Base-by-base conservation (phyloP, 2,888 invertebrate species). In the Ethmia dodecea region DNA sequence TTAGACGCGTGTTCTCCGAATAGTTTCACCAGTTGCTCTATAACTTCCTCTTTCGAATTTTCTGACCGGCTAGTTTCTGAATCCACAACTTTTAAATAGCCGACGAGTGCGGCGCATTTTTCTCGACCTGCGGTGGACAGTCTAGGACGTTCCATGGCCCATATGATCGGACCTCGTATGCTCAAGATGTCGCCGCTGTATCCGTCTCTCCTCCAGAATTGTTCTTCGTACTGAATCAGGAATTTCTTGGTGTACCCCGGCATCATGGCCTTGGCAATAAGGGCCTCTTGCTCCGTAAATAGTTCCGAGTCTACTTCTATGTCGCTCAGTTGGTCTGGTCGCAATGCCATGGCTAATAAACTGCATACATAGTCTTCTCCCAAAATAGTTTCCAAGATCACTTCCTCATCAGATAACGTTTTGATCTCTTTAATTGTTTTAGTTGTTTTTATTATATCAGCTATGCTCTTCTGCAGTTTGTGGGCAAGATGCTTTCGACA, bases 181-280 rank as follows among this genome's bases (percentile, higher is more conserved):
- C 86, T 86, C 2, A 86, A 57, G 35, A 86, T 81, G 31, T 86
- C 84, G 1, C 86, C 86, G 39, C 79, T 86, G 32, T 65, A 83
- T 0, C 86, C 86, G 20, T 60, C 55, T 5, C 43, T 43, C 27
- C 58, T 60, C 86, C 86, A 86, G 48, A 86, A 80, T 31, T 65
- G 67, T 0, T 68, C 61, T 10, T 68, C 63, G 38, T 86, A 86
- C 43, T 73, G 62, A n/a, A 83, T 49, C 1, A 58, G 31, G 39
- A 86, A 86, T 36, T 72, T 79, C 39, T 63, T 77, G 0, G 66
- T 65, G 9, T 31, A 45, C 0, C 83, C 79, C 2, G 62, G 67
- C 10, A 42, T 45, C 69, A 81, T 68, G 1, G 49, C 45, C 3
- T 39, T 47, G 1, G 59, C 44, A 6, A 72, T 43, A n/a, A 45